phyloP scores from a whole-genome alignment of 2,888 invertebrate species.

The Sympetrum striolatum region DNA sequence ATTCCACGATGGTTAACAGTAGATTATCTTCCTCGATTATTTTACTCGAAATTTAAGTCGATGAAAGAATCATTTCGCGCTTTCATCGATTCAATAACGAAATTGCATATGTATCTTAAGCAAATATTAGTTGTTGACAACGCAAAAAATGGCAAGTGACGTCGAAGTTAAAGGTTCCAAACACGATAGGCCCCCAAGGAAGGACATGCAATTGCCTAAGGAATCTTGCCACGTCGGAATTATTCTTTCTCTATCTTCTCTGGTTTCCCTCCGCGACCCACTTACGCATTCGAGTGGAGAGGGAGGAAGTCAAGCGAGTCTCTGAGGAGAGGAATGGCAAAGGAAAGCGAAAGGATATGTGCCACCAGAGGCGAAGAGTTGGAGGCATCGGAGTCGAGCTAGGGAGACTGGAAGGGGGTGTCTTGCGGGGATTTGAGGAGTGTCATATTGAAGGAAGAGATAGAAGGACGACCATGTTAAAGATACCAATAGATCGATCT shows the following conservation, averaged over 20 bases:
- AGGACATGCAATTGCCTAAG: not conserved
- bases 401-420: not conserved
- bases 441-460: not conserved
- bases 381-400: not conserved
- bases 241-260: not conserved
- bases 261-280: slow-evolving; percentile 12
- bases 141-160: too few relatives aligned
- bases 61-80: too few relatives aligned
- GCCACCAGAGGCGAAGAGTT: not conserved
- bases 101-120: too few relatives aligned
- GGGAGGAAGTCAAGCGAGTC: not conserved
- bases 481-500: too few relatives aligned
- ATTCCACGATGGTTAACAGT: too few relatives aligned
- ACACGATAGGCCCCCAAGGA: too few relatives aligned
- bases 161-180: too few relatives aligned
- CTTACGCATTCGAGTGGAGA: slow-evolving; percentile 19
- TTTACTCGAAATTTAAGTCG: too few relatives aligned
- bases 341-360: not conserved
- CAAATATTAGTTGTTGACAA: too few relatives aligned
- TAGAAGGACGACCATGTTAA: not conserved
- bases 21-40: too few relatives aligned
- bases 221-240: not conserved
- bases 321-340: not conserved
- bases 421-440: not conserved
- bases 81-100: too few relatives aligned